Evolutionary conservation across 2,797 vertebrate genomes (phyloP).

Genomic region (Glyptemys insculpta): DNA sequence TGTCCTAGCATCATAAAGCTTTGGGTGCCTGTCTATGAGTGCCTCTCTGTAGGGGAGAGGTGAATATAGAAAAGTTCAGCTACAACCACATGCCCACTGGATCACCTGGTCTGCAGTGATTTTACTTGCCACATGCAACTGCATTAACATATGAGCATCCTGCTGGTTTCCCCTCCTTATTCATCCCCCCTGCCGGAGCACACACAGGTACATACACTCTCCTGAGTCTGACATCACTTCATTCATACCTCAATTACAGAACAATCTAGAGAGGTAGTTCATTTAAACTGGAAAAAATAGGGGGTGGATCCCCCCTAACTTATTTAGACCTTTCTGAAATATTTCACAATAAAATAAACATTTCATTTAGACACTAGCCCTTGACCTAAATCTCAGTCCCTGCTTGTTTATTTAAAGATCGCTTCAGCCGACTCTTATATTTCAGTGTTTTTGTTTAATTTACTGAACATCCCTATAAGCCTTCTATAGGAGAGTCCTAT

Average conservation of each 20-base stretch:
- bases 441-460: neutral
- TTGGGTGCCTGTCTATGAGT: neutral
- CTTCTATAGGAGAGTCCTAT: neutral
- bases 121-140: neutral
- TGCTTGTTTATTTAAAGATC: neutral
- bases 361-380: neutral
- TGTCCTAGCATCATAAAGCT: neutral
- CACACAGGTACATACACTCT: neutral
- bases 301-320: neutral
- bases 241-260: conserved; percentile 8
- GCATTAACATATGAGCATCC: neutral
- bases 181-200: neutral
- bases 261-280: neutral
- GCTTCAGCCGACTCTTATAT: neutral
- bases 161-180: too few relatives aligned
- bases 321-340: neutral
- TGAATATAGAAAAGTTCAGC: neutral
- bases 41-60: accelerated
- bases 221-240: neutral
- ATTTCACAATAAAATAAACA: neutral
- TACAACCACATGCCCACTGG: neutral
- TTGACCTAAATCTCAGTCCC: neutral
- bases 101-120: neutral
- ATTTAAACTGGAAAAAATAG: neutral
- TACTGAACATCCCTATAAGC: neutral